phyloP scores from a whole-genome alignment of 2,888 invertebrate genomes.

The Caenorhabditis panamensis region DNA sequence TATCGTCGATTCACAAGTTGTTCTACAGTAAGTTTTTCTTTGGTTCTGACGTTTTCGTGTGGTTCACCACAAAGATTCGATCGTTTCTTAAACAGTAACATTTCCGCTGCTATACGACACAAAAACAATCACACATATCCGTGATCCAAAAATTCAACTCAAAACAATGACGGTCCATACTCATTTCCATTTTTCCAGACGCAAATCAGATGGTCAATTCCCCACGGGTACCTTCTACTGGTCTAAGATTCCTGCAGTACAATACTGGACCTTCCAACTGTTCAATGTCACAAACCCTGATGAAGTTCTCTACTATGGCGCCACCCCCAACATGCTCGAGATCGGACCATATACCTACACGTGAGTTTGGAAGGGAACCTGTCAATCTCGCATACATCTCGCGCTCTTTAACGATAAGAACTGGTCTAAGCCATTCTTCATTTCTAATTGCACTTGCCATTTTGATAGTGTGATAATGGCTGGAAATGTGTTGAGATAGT shows the following conservation, averaged over 20 bases:
- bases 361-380: slow-evolving; percentile 49
- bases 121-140: no score
- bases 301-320: slow-evolving; percentile 68
- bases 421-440: slow-evolving; percentile 32
- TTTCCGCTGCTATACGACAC: no score
- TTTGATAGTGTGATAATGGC: slow-evolving; percentile 1
- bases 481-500: slow-evolving; percentile 31
- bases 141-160: no score
- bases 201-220: slow-evolving; percentile 58
- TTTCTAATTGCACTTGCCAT: slow-evolving; percentile 12
- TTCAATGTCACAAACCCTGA: slow-evolving; percentile 72
- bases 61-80: neutral
- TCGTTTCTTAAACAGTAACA: no score
- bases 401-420: slow-evolving; percentile 21
- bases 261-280: slow-evolving; percentile 60
- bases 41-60: neutral
- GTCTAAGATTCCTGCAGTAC: slow-evolving; percentile 61
- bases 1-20: slow-evolving; percentile 66
- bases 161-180: no score
- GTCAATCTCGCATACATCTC: neutral
- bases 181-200: slow-evolving; percentile 30
- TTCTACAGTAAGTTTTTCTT: slow-evolving; percentile 62
- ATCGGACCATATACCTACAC: slow-evolving; percentile 69
- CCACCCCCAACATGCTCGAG: slow-evolving; percentile 63
- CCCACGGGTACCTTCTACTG: slow-evolving; percentile 67